Evolutionary conservation across 2,797 vertebrate genomes (phyloP).

Genomic region (Notolabrus celidotus): DNA sequence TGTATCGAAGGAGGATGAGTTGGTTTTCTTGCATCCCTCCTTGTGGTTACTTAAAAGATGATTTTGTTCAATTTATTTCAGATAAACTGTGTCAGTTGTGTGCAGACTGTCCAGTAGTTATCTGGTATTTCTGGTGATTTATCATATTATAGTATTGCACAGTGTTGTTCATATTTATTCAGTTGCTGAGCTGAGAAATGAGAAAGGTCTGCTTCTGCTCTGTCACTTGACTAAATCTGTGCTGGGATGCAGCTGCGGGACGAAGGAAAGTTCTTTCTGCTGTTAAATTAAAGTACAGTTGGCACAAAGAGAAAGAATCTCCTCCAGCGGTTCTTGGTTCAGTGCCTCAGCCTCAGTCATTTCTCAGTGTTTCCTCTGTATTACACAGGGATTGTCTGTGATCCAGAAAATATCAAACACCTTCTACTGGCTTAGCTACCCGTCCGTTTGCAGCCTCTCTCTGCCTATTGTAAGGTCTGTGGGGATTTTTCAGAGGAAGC

Average conservation of each 20-base stretch:
- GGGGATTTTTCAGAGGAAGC: conserved; percentile 40
- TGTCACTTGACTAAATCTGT: not conserved
- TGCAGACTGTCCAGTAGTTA: too few relatives aligned
- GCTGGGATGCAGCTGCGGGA: not conserved
- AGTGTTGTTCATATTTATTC: too few relatives aligned
- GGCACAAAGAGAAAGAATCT: conserved; percentile 10
- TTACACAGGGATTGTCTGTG: conserved; percentile 42
- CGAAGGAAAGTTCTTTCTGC: not conserved
- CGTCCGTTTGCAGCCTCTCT: conserved; percentile 36
- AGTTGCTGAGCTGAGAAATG: too few relatives aligned
- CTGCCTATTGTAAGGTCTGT: conserved; percentile 27
- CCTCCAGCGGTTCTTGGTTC: conserved; percentile 22
- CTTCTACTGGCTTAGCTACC: conserved; percentile 41
- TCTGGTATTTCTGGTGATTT: too few relatives aligned
- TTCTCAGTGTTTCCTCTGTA: conserved; percentile 24
- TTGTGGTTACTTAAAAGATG: too few relatives aligned
- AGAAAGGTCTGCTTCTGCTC: accelerated
- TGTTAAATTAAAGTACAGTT: conserved; percentile 17
- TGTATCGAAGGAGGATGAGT: too few relatives aligned
- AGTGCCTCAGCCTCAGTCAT: conserved; percentile 13
- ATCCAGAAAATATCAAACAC: conserved; percentile 48
- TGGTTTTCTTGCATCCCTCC: too few relatives aligned
- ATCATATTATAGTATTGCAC: too few relatives aligned
- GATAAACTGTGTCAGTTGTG: too few relatives aligned
- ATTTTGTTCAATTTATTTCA: too few relatives aligned